Base-by-base conservation (phyloP, 1,140 invertebrate genomes). In the Colletes latitarsis region DNA sequence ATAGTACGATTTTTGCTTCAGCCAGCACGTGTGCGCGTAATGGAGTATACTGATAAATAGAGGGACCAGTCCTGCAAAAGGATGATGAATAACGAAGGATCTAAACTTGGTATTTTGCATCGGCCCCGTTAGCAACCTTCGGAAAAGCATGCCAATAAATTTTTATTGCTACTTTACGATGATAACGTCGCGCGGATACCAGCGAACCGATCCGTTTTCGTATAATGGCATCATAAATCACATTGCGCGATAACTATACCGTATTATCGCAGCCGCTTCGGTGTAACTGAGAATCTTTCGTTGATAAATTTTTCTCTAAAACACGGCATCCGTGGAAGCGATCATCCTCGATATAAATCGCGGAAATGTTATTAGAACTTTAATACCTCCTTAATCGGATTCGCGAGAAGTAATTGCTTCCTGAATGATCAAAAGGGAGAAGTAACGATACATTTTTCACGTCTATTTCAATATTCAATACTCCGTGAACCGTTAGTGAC, bases 121-220 rank as follows among this genome's bases (percentile, higher is more conserved):
- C 69, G 55, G 4, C 9, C 46, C 53, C 64, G 75, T 79, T 76
- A 63, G 60, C 49, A 41, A 57, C 43, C 41, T 70, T 77, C 70
- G 66, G 53, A 69, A 79, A 77, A 72, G 72, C 75, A 77, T 84
- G 84, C 82, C 86, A 77, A 86, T 87, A 87, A 91, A 92, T 91
- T 92, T 92, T 92, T 92, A 92, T 91, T 88, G 90, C 90, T 87
- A 85, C 88, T 91, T 90, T 88, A 90, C 85, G 90, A 86, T 90
- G 89, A 92, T 91, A 90, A 91, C 84, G 82, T 78, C 39, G 60
- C 82, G 53, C 57, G 70, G 83, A 76, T 85, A 83, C 78, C 79
- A 83, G 85, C 80, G 82, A 82, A 86, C 87, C 88, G 87, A 91
- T 90, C 89, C 88, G 86, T 90, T 91, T 88, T 88, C 88, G 90